phyloP scores from a whole-genome alignment of 2,113 vertebrate species.

The Gobio gobio region DNA sequence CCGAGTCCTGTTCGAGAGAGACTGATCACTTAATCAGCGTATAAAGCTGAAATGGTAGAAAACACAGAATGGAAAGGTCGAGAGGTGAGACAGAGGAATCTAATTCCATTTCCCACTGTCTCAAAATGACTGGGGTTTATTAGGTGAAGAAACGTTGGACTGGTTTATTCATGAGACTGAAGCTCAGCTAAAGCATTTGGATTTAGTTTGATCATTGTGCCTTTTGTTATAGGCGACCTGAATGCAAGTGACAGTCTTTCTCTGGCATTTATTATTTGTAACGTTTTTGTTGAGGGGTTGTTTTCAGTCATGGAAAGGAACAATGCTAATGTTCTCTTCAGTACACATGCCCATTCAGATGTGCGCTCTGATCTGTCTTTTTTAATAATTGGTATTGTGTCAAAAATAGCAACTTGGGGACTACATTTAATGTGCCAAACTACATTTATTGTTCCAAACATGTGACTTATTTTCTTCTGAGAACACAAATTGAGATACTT shows the following conservation, averaged over 20 bases:
- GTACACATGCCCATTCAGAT: background rate
- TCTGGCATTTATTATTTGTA: background rate
- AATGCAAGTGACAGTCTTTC: background rate
- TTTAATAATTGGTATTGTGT: background rate
- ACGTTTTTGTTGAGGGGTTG: background rate
- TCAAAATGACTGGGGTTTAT: background rate
- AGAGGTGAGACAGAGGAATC: constrained; percentile 22
- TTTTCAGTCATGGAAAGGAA: background rate
- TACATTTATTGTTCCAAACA: background rate
- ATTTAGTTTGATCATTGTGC: background rate
- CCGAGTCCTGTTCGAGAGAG: background rate
- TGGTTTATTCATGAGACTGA: constrained; percentile 2
- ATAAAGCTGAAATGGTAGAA: constrained; percentile 34
- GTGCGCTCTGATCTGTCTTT: background rate
- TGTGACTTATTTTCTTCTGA: background rate
- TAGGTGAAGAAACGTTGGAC: background rate
- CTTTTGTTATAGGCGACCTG: background rate
- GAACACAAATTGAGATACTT: background rate
- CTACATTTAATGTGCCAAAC: background rate
- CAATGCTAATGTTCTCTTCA: background rate
- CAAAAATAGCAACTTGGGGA: background rate
- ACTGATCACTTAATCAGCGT: constrained; percentile 31
- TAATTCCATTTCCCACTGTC: constrained; percentile 22
- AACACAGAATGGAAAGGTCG: constrained; percentile 1
- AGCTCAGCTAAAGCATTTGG: background rate